These are phyloP conservation scores for Istiophorus platypterus DNA, from an alignment of 2,113 vertebrate species.

Conservation along the genomic window DNA sequence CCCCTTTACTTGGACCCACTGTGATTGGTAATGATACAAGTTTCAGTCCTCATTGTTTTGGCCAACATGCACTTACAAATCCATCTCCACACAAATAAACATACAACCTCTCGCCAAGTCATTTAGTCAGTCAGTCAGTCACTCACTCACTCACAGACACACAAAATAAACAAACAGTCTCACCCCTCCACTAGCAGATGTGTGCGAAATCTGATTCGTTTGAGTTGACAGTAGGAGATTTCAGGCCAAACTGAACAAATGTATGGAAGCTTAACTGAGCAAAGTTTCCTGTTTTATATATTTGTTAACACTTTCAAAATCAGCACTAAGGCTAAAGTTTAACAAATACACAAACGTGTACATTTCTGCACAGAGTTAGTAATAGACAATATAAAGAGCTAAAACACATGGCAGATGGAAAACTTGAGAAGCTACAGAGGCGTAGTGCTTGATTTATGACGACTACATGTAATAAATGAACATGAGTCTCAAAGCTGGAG, in stretches of 20 bases:
- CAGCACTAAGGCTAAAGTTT: slow-evolving; percentile 4
- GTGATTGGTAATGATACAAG: slow-evolving; percentile 6
- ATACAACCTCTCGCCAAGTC: slow-evolving; percentile 13
- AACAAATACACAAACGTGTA: slow-evolving; percentile 28
- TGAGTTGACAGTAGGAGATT: slow-evolving; percentile 42
- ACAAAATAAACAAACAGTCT: slow-evolving; percentile 65
- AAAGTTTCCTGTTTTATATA: slow-evolving; percentile 46
- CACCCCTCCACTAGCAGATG: slow-evolving; percentile 69
- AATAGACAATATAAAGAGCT: slow-evolving; percentile 31
- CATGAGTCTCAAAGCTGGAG: slow-evolving; percentile 70
- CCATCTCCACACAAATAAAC: slow-evolving; percentile 27
- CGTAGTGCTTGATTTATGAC: slow-evolving; percentile 67
- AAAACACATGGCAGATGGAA: slow-evolving; percentile 70
- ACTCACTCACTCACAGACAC: slow-evolving; percentile 40
- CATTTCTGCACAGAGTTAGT: slow-evolving; percentile 28
- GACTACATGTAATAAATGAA: slow-evolving; percentile 75
- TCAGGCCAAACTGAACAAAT: slow-evolving; percentile 47
- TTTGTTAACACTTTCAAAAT: slow-evolving; percentile 55
- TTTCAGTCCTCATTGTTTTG: slow-evolving; percentile 25
- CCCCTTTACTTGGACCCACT: slow-evolving; percentile 4
- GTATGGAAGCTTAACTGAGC: slow-evolving; percentile 21
- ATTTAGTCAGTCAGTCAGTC: slow-evolving; percentile 11
- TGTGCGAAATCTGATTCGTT: slow-evolving; percentile 67
- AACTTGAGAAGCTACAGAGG: slow-evolving; percentile 59
- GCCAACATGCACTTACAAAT: slow-evolving; percentile 10